These are phyloP conservation scores for Emydura subglobosa DNA, from an alignment of 2,113 vertebrate species.

Conservation along the genomic window DNA sequence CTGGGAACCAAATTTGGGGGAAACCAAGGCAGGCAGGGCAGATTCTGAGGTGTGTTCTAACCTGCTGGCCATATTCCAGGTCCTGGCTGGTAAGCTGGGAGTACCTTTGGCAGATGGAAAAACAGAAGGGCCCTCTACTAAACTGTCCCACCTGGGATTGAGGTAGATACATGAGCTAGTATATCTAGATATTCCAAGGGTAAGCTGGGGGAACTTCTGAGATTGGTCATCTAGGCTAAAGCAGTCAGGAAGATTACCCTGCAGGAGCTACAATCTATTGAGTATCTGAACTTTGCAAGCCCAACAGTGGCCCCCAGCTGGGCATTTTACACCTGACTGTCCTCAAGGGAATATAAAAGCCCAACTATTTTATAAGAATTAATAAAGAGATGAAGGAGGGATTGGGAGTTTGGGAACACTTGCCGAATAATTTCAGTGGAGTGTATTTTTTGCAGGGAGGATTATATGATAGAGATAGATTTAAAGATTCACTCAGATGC, in stretches of 20 bases:
- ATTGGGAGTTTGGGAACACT: too few relatives aligned
- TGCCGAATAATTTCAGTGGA: too few relatives aligned
- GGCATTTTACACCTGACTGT: neutral
- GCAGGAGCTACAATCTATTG: neutral
- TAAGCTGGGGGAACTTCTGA: neutral
- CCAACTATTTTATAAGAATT: neutral
- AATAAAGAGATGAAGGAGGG: neutral
- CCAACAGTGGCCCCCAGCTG: neutral
- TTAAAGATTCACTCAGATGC: too few relatives aligned
- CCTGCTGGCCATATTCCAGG: neutral
- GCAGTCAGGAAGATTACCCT: neutral
- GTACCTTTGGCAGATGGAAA: neutral
- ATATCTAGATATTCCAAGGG: neutral
- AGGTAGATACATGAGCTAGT: neutral
- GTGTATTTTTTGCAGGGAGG: too few relatives aligned
- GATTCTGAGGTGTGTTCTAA: neutral
- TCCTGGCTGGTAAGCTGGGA: neutral
- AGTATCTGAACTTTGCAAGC: neutral
- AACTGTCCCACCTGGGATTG: neutral
- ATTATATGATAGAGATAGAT: too few relatives aligned
- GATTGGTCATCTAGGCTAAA: neutral
- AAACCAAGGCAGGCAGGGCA: neutral
- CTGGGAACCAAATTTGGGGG: neutral
- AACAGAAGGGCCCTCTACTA: neutral
- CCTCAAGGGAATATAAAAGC: neutral